Evolutionary conservation across 2,113 vertebrate species (phyloP), one percentile per base, ranked within the genome.

Genomic region (Eublepharis macularius): DNA sequence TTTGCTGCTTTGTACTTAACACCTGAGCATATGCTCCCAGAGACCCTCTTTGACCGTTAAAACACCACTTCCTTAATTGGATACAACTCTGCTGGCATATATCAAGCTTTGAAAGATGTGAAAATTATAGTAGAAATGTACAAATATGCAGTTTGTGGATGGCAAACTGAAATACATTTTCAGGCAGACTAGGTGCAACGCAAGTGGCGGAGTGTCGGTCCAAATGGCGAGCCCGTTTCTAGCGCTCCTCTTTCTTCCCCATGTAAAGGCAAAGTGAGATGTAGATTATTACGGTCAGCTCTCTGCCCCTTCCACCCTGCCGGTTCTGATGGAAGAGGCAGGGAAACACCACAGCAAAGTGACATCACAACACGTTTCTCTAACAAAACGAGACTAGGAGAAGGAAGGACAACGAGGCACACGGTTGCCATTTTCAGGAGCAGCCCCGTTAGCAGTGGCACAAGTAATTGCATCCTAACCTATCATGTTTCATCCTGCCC

Each of bases 81-180:
- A 19, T 32, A 81, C 47, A 81, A 81, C 80, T 70, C 51, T 54
- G n/a, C 45, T 36, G n/a, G 32, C 21, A 19, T 69, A 69, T 47
- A 43, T 43, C 69, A 45, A 81, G 79, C 63, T 68, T 68, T 81
- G 63, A 68, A 81, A 68, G 68, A 34, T 24, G n/a, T 34, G 79
- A 81, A 81, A 81, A 81, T 81, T 81, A 81, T 81, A 81, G 65
- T 70, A 70, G 36, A 80, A 81, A 81, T 69, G 65, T 69, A 81
- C 32, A 81, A 70, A 81, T 81, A 26, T 51, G 65, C 26, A 60
- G 57, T 26, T 81, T 54, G 19, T 69, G 63, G 26, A 36, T 70
- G 39, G 47, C 45, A 81, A 69, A 51, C 43, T 51, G 39, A 81
- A 51, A 14, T 69, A 81, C 32, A 43, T 69, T 70, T 70, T 81